Conservation (phyloP, 2,797 vertebrate species). For the Gorsachius magnificus region DNA sequence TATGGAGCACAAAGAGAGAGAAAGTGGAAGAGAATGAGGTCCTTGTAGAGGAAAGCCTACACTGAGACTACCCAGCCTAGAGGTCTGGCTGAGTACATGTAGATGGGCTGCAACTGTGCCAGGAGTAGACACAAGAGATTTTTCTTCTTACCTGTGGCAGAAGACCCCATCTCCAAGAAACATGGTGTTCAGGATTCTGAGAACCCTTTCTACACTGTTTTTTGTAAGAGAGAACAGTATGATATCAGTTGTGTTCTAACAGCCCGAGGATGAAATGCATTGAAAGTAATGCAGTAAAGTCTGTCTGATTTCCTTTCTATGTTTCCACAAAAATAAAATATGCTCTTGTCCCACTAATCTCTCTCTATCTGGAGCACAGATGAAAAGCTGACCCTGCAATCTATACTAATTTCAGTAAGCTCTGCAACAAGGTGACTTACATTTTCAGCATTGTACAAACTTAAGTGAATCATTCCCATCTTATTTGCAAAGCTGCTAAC, state of each 20-base stretch:
- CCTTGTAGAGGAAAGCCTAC: background rate
- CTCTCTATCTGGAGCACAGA: background rate
- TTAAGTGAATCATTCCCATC: background rate
- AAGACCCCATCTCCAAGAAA: background rate
- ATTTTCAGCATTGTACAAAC: background rate
- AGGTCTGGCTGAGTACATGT: background rate
- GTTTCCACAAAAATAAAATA: background rate
- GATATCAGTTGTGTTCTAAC: background rate
- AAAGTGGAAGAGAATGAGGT: background rate
- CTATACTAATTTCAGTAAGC: background rate
- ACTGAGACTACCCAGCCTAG: background rate
- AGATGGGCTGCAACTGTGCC: background rate
- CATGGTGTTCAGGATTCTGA: background rate
- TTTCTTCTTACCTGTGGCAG: background rate
- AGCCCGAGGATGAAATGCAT: background rate
- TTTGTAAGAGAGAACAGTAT: background rate
- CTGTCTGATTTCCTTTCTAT: background rate
- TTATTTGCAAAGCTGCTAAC: conserved; percentile 35
- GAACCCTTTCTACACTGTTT: background rate
- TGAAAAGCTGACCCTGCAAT: background rate
- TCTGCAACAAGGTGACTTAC: background rate
- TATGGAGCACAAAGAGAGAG: background rate
- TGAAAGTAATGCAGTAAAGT: background rate
- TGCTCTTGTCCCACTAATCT: background rate
- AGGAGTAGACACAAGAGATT: background rate